Evolutionary conservation across 1,140 invertebrate genomes (phyloP), one percentile per base, ranked within the genome.

Genomic region (Trachymyrmex cornetzi): DNA sequence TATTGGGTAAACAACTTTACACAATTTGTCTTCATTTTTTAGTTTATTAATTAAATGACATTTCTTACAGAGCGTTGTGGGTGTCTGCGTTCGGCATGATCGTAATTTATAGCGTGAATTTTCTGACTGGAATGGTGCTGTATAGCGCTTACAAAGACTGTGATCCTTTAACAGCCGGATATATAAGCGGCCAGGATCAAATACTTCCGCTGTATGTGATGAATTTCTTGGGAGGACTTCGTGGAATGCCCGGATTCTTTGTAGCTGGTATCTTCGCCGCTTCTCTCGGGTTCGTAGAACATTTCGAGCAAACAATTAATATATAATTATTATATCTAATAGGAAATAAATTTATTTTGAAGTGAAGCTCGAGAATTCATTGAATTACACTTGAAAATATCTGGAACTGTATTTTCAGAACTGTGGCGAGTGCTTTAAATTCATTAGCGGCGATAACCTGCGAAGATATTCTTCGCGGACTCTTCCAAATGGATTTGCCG

Each of bases 351-450:
- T 66, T 66, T 48, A 24, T 48, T 30, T 16, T 4, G 12, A 14
- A 9, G 12, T 44, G 0, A n/a, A 3, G 14, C 9, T 77, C 14
- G 0, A 44, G 14, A 74, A 85, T 50, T 27, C 5, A 2, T 19
- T 53, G 34, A 9, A 67, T 55, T 16, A 3, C 14, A 81, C 7
- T 48, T 71, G 50, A 3, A 82, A 84, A 74, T 48, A 74, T 24
- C 4, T n/a, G 6, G 12, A 44, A 79, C 3, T 61, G 77, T 77
- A 84, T 95, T 96, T 69, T 38, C 94, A 99, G 98, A 91, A 99
- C 99, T 4, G 98, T 99, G 2, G 98, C 98, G 0, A 98, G 98
- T 30, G 98, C 98, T 0, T 94, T 99, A 66, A 99, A 99, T 93
- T 99, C 98, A 0, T 94, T 99, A 66, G 97, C 98, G 0, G 98